A percentile compares a stretch with the other conserved stretches of the same genome.
phyloP scores from a whole-genome alignment of 2,113 vertebrate species.

The Zosterops japonicus region DNA sequence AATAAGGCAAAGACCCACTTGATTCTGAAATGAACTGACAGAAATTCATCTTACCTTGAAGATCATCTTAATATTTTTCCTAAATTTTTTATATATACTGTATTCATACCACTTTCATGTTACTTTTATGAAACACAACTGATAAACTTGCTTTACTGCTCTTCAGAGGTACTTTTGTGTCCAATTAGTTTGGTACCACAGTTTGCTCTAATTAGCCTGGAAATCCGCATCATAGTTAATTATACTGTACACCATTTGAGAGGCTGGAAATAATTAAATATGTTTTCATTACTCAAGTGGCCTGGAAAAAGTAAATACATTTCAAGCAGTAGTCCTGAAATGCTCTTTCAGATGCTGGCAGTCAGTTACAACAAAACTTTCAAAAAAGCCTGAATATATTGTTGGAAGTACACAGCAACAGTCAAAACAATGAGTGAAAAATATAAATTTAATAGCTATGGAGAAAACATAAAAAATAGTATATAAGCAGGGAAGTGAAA shows the following conservation, averaged over 20 bases:
- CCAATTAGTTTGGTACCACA: slow-evolving; percentile 65
- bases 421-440: neutral
- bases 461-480: neutral
- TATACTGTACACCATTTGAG: slow-evolving; percentile 25
- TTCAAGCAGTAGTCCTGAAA: slow-evolving; percentile 53
- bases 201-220: slow-evolving; percentile 64
- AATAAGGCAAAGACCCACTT: neutral
- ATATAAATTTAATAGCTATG: neutral
- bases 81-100: neutral
- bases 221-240: slow-evolving; percentile 69
- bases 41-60: neutral
- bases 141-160: slow-evolving; percentile 55
- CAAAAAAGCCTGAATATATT: neutral
- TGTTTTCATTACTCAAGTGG: slow-evolving; percentile 64
- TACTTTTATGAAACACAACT: neutral
- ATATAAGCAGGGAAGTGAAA: neutral
- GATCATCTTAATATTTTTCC: neutral
- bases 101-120: neutral
- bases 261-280: slow-evolving; percentile 74
- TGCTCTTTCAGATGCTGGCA: slow-evolving; percentile 39
- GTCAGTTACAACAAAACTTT: slow-evolving; percentile 38
- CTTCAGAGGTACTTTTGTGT: slow-evolving; percentile 57
- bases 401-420: neutral
- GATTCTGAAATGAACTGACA: neutral
- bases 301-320: slow-evolving; percentile 51